Evolutionary conservation across 2,888 invertebrate genomes (phyloP).

Genomic region (Clistopyga incitator): DNA sequence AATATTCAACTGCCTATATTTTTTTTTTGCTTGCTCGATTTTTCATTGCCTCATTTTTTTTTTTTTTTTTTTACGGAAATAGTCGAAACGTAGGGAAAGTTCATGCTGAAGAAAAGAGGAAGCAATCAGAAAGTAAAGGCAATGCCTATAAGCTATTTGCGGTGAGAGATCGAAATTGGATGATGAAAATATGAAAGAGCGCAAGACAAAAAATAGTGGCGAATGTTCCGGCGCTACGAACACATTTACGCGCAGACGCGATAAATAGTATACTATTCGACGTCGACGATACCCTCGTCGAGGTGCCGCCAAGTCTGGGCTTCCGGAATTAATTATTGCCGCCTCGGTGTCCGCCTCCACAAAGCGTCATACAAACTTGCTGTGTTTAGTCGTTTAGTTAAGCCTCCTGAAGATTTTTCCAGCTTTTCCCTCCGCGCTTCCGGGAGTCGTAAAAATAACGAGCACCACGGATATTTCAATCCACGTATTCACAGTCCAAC

Average conservation of each 20-base stretch:
- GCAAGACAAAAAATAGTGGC: constrained; percentile 1
- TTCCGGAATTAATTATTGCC: constrained; percentile 59
- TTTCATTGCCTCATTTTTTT: no score
- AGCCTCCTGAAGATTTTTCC: constrained; percentile 32
- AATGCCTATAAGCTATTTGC: constrained; percentile 27
- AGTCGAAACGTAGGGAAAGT: no score
- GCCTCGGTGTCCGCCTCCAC: constrained; percentile 12
- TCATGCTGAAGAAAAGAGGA: no score
- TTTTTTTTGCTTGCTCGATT: no score
- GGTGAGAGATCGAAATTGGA: constrained; percentile 52
- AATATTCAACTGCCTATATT: no score
- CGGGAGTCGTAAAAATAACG: not conserved
- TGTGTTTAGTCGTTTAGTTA: constrained; percentile 10
- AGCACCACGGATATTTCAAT: not conserved
- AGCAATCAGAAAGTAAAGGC: not conserved
- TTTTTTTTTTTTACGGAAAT: no score
- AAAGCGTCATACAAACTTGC: constrained; percentile 2
- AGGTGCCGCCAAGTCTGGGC: constrained; percentile 65
- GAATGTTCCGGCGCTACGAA: not conserved
- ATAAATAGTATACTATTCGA: constrained; percentile 60
- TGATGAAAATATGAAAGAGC: constrained; percentile 47
- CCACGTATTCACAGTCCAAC: not conserved
- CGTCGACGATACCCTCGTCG: constrained; percentile 46
- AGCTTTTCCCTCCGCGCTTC: not conserved
- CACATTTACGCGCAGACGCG: constrained; percentile 52